Conservation (phyloP, 2,113 vertebrate species). For the Oncorhynchus masou region DNA sequence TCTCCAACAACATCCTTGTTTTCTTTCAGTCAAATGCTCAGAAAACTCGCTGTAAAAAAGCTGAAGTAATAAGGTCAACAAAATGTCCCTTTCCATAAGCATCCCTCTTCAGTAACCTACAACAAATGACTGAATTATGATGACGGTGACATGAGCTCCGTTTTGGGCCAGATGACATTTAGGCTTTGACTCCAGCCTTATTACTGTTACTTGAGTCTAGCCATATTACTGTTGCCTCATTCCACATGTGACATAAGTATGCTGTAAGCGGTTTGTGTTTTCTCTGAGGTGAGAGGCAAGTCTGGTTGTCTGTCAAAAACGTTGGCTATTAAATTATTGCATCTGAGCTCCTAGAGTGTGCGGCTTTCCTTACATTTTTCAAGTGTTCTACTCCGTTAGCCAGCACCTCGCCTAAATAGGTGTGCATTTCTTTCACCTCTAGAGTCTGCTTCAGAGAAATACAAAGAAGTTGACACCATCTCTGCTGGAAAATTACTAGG, state of each 20-base stretch:
- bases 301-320: background rate
- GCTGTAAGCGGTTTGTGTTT: background rate
- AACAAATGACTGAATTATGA: conserved; percentile 13
- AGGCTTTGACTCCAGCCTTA: conserved; percentile 23
- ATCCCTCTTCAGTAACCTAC: conserved; percentile 15
- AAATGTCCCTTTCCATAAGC: conserved; percentile 29
- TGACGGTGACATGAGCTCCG: background rate
- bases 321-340: no score
- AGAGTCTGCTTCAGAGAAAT: background rate
- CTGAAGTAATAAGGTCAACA: conserved; percentile 34
- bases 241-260: background rate
- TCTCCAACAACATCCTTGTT: background rate
- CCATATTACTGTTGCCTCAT: background rate
- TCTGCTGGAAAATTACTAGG: no score
- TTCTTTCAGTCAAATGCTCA: conserved; percentile 9
- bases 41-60: conserved; percentile 6
- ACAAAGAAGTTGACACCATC: background rate
- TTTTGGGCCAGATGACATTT: conserved; percentile 28
- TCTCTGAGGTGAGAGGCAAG: background rate
- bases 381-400: no score
- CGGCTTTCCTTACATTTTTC: no score
- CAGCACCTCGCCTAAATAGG: no score
- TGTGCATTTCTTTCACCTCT: no score
- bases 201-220: background rate
- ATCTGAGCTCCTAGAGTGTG: no score